These are phyloP conservation scores for Margaritifera margaritifera DNA, from an alignment of 2,888 invertebrate species.

Conservation along the genomic window DNA sequence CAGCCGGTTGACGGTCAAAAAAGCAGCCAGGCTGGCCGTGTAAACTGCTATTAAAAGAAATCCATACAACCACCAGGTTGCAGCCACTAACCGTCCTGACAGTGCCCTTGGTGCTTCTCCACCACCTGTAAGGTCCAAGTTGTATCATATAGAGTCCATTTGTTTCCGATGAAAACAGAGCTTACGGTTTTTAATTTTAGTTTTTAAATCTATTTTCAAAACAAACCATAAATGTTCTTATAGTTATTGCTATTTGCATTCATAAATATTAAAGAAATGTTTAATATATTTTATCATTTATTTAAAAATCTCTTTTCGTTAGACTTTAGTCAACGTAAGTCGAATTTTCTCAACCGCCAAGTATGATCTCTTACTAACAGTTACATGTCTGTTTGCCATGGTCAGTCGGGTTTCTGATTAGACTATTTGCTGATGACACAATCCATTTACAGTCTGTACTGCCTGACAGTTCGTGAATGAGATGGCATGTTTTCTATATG, in stretches of 20 bases:
- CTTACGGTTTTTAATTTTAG: background rate
- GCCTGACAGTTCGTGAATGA: too few species aligned
- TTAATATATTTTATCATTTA: too few species aligned
- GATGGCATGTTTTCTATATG: too few species aligned
- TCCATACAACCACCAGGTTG: constrained; percentile 99
- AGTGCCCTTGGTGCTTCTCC: constrained; percentile 82
- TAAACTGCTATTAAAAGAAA: constrained; percentile 99
- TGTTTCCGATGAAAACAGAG: background rate
- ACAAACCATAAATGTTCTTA: background rate
- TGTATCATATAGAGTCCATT: background rate
- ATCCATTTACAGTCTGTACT: too few species aligned
- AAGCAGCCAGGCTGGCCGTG: constrained; percentile 98
- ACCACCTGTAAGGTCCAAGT: constrained; percentile 54
- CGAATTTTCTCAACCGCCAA: too few species aligned
- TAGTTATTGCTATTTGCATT: background rate
- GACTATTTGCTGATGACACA: too few species aligned
- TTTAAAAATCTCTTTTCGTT: too few species aligned
- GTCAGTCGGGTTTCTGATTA: too few species aligned
- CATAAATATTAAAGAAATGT: too few species aligned
- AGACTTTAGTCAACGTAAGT: too few species aligned
- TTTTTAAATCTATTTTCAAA: background rate
- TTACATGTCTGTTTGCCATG: too few species aligned
- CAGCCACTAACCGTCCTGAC: constrained; percentile 94
- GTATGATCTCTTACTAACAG: too few species aligned
- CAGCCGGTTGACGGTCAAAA: constrained; percentile 88